These are phyloP conservation scores for Xenopus laevis DNA, from an alignment of 2,113 vertebrate species.

Conservation along the genomic window DNA sequence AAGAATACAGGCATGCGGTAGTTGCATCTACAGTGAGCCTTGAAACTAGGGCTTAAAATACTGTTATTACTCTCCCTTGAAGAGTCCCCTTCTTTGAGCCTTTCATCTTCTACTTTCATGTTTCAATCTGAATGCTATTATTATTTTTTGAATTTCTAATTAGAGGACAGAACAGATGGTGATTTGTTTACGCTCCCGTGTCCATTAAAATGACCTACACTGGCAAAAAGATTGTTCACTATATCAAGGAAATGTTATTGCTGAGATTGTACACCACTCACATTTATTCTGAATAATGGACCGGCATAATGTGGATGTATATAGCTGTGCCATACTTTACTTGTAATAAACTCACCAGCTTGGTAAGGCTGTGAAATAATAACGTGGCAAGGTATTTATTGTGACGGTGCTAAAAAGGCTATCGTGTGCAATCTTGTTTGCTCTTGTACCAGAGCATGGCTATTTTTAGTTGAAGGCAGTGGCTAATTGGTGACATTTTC, in stretches of 20 bases:
- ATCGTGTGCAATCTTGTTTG: slow-evolving; percentile 17
- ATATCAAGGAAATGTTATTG: slow-evolving; percentile 39
- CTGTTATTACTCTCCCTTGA: not conserved
- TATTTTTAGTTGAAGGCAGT: slow-evolving; percentile 33
- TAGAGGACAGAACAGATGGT: slow-evolving; percentile 42
- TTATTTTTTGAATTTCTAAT: slow-evolving; percentile 37
- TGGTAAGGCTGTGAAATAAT: slow-evolving; percentile 29
- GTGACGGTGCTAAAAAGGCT: slow-evolving; percentile 31
- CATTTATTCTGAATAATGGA: slow-evolving; percentile 38
- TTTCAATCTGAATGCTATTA: slow-evolving; percentile 16
- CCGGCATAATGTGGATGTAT: slow-evolving; percentile 13
- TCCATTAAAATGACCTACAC: slow-evolving; percentile 38
- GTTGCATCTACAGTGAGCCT: too few species aligned
- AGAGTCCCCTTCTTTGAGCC: not conserved
- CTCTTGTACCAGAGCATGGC: slow-evolving; percentile 8
- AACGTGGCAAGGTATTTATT: slow-evolving; percentile 36
- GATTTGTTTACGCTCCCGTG: slow-evolving; percentile 28
- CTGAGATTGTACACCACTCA: slow-evolving; percentile 7
- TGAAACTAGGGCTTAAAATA: not conserved
- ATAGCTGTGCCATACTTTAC: slow-evolving; percentile 4
- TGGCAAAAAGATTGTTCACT: slow-evolving; percentile 38
- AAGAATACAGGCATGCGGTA: too few species aligned
- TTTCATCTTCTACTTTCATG: slow-evolving; percentile 29
- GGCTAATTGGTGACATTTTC: slow-evolving; percentile 8
- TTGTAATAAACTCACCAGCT: slow-evolving; percentile 34